phyloP scores from a whole-genome alignment of 2,113 vertebrate genomes.

The Cyanoderma ruficeps region DNA sequence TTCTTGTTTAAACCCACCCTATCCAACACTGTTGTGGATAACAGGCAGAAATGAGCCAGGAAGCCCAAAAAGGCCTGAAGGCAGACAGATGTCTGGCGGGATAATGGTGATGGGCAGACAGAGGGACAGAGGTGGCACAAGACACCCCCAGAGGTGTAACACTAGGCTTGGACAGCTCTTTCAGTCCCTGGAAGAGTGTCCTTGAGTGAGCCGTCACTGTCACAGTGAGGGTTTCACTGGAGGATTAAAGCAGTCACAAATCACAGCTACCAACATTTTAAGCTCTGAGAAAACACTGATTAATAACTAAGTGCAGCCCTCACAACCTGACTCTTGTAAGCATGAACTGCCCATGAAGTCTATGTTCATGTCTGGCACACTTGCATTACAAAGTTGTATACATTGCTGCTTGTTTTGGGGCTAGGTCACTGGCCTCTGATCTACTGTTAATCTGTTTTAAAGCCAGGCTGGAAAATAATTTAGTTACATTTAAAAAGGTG shows the following conservation, averaged over 20 bases:
- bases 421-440: slow-evolving; percentile 36
- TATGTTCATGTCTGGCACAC: background rate
- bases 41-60: background rate
- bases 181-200: background rate
- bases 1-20: background rate
- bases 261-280: background rate
- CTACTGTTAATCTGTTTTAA: slow-evolving; percentile 7
- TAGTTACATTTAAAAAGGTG: background rate
- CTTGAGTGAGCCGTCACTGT: background rate
- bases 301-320: background rate
- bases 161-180: background rate
- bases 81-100: background rate
- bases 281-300: background rate
- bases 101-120: background rate
- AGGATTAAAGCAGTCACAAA: background rate
- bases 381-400: slow-evolving; percentile 5
- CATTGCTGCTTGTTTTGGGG: background rate
- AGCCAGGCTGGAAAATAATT: slow-evolving; percentile 20
- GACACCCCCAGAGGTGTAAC: background rate
- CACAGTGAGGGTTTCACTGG: background rate
- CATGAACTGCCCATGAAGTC: background rate
- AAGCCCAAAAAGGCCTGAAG: background rate
- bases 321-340: background rate
- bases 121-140: background rate
- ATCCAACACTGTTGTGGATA: background rate